phyloP scores from a whole-genome alignment of 2,888 invertebrate genomes.

The Eristalis arbustorum region DNA sequence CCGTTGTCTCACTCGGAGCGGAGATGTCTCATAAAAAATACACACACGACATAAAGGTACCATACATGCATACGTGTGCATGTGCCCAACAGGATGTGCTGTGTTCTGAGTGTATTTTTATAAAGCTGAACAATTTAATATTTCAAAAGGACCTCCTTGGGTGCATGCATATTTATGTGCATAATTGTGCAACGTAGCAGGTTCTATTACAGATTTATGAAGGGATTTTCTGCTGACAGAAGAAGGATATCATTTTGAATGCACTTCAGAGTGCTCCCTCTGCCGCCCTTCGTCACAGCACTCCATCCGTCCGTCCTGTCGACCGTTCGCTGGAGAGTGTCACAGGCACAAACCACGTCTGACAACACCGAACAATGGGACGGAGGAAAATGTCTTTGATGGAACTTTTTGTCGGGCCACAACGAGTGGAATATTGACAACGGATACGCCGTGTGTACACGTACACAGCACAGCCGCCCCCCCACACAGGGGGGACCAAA shows the following conservation, averaged over 20 bases:
- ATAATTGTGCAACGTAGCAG: slow-evolving; percentile 50
- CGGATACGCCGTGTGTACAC: neutral
- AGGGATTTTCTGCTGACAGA: slow-evolving; percentile 64
- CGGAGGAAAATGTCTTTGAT: slow-evolving; percentile 36
- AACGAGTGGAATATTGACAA: slow-evolving; percentile 43
- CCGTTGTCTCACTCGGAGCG: neutral
- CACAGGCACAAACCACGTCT: slow-evolving; percentile 36
- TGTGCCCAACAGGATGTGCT: neutral
- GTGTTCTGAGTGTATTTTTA: slow-evolving; percentile 9
- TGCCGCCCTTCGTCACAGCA: too few species aligned
- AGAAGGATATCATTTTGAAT: slow-evolving; percentile 63
- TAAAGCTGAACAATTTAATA: slow-evolving; percentile 44
- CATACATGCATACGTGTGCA: neutral
- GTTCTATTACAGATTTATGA: slow-evolving; percentile 41
- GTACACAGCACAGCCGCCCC: neutral
- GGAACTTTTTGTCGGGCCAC: slow-evolving; percentile 1
- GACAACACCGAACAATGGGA: slow-evolving; percentile 55
- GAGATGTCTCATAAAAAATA: slow-evolving; percentile 16
- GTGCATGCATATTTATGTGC: slow-evolving; percentile 39
- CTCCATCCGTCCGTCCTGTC: neutral
- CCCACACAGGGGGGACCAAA: neutral
- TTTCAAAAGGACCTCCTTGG: slow-evolving; percentile 49
- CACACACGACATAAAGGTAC: neutral
- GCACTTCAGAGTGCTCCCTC: slow-evolving; percentile 17
- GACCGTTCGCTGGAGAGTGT: slow-evolving; percentile 1